These are phyloP conservation scores for Ectobius pallidus DNA, from an alignment of 2,888 invertebrate species.

Conservation along the genomic window DNA sequence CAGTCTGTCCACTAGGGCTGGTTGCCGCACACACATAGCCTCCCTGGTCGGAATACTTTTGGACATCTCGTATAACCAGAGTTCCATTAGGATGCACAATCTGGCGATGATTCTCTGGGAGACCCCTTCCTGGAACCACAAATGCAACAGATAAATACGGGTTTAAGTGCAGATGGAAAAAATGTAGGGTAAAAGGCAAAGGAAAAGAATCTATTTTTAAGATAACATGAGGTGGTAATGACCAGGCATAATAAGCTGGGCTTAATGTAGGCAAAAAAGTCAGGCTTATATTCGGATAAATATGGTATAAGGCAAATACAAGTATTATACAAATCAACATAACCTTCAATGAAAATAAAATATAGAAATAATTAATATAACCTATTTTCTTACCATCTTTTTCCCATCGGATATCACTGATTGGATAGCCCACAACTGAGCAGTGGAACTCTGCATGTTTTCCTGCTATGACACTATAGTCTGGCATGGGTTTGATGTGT, in stretches of 20 bases:
- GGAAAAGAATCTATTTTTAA: too few species aligned
- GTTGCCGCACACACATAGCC: conserved; percentile 53
- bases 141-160: too few species aligned
- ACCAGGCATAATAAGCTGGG: too few species aligned
- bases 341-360: too few species aligned
- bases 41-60: conserved; percentile 54
- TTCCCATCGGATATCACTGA: conserved; percentile 46
- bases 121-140: conserved; percentile 32
- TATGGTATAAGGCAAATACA: too few species aligned
- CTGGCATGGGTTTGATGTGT: conserved; percentile 47
- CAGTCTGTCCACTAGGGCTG: conserved; percentile 52
- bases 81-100: conserved; percentile 51
- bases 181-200: too few species aligned
- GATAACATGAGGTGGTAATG: too few species aligned
- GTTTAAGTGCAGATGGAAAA: too few species aligned
- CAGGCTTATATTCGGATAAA: too few species aligned
- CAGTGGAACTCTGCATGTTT: conserved; percentile 44
- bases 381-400: conserved; percentile 40
- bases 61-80: conserved; percentile 53
- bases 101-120: conserved; percentile 54
- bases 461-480: conserved; percentile 51
- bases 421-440: conserved; percentile 47
- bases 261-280: too few species aligned
- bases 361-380: too few species aligned
- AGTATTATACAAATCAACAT: too few species aligned